Evolutionary conservation across 1,140 invertebrate species (phyloP).

Genomic region (Medauroidea extradentata): DNA sequence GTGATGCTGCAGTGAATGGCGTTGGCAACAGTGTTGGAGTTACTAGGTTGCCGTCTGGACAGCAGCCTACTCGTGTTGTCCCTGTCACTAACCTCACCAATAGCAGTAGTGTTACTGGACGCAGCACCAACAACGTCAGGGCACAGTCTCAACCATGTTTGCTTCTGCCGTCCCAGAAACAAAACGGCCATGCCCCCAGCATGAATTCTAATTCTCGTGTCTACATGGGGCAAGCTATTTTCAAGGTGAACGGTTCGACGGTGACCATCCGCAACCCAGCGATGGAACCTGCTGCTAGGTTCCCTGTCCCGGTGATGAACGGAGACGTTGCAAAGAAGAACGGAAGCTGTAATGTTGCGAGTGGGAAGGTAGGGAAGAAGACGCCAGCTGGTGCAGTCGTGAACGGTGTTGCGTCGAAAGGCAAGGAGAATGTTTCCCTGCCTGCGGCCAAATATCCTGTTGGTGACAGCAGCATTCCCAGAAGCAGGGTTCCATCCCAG

Average conservation of each 20-base stretch:
- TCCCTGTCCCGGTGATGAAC: slow-evolving; percentile 5
- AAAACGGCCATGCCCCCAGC: no score
- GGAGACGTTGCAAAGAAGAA: slow-evolving; percentile 16
- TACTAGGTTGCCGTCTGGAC: background rate
- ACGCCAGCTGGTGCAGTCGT: background rate
- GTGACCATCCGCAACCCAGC: slow-evolving; percentile 73
- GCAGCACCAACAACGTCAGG: no score
- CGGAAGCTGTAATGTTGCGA: background rate
- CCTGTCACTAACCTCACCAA: no score
- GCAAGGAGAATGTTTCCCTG: slow-evolving; percentile 11
- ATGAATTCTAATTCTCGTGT: no score
- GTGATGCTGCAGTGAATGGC: background rate
- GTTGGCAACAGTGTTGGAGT: background rate
- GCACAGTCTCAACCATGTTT: no score
- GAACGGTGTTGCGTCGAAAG: slow-evolving; percentile 9
- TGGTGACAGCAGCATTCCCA: no score
- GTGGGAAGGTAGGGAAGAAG: slow-evolving; percentile 18
- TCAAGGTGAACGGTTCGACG: slow-evolving; percentile 69
- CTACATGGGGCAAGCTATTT: slow-evolving; percentile 51
- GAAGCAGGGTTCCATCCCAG: background rate
- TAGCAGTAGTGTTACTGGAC: no score
- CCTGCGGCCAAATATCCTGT: background rate
- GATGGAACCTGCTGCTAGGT: slow-evolving; percentile 31
- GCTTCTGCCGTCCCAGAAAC: no score
- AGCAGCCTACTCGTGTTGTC: no score